A percentile compares a stretch with the other conserved stretches of the same genome.
Evolutionary conservation across 2,113 vertebrate genomes (phyloP).

Genomic region (Amblyopsis rosae): DNA sequence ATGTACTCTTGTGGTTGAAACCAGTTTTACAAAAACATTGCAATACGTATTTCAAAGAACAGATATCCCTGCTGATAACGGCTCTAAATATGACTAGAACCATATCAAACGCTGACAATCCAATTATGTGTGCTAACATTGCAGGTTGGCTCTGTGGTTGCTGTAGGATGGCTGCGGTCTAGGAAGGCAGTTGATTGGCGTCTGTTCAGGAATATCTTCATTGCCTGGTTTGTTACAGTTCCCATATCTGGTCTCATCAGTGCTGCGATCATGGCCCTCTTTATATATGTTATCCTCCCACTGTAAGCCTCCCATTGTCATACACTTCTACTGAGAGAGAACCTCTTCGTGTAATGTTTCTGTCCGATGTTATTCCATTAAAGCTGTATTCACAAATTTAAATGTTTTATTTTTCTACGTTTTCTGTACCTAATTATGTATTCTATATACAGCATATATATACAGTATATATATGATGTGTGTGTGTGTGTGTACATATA

Average conservation of each 20-base stretch:
- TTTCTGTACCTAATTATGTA: too few species aligned
- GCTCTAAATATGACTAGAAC: too few species aligned
- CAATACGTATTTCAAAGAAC: too few species aligned
- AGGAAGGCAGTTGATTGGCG: slow-evolving; percentile 94
- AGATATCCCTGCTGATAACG: too few species aligned
- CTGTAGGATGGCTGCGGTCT: slow-evolving; percentile 94
- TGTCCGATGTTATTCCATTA: background rate
- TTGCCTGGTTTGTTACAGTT: slow-evolving; percentile 97
- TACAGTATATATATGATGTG: too few species aligned
- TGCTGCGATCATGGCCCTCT: slow-evolving; percentile 91
- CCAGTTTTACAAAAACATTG: too few species aligned
- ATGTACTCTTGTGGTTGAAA: too few species aligned
- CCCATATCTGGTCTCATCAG: slow-evolving; percentile 93
- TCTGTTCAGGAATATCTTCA: slow-evolving; percentile 95
- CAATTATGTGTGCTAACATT: background rate
- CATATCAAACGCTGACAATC: too few species aligned
- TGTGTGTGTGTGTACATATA: too few species aligned
- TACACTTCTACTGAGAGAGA: background rate
- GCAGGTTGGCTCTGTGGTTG: slow-evolving; percentile 94
- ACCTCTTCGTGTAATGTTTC: slow-evolving; percentile 2
- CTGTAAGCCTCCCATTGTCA: slow-evolving; percentile 50
- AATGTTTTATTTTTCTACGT: background rate
- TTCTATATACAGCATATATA: too few species aligned
- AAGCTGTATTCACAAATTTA: slow-evolving; percentile 12
- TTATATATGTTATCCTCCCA: slow-evolving; percentile 72